These are phyloP conservation scores for Strigamia crassipes DNA, from an alignment of 2,888 invertebrate species.

Conservation along the genomic window DNA sequence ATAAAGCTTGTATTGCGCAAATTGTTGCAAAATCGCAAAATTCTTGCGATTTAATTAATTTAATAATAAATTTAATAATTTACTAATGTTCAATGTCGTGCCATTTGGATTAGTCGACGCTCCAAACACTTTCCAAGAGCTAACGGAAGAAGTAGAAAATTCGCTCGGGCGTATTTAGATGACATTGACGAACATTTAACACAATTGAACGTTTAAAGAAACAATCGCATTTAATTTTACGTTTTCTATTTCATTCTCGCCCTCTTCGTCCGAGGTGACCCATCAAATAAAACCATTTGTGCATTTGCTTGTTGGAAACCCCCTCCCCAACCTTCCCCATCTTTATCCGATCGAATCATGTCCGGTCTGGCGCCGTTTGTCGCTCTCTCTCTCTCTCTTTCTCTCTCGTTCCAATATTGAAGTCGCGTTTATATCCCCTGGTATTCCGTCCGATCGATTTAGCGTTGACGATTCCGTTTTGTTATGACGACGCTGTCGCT, in stretches of 20 bases:
- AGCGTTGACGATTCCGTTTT: not conserved
- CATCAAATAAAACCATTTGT: conserved; percentile 26
- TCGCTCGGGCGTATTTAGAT: no score
- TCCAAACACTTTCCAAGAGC: no score
- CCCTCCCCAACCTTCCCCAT: not conserved
- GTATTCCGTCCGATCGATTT: conserved; percentile 13
- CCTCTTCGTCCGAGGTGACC: not conserved
- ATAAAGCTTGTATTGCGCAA: no score
- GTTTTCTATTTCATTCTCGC: not conserved
- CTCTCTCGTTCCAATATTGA: conserved; percentile 40
- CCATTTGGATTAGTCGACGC: no score
- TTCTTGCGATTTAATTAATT: no score
- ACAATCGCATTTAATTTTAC: not conserved
- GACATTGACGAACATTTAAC: no score
- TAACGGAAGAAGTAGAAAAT: no score
- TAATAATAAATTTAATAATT: no score
- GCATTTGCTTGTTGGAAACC: conserved; percentile 18
- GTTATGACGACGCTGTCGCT: not conserved
- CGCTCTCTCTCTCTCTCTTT: not conserved
- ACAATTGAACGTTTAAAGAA: not conserved
- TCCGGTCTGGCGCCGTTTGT: conserved; percentile 44
- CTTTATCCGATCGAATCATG: conserved; percentile 45
- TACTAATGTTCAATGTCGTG: no score
- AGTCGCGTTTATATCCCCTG: conserved; percentile 10
- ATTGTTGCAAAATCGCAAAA: no score